phyloP scores from a whole-genome alignment of 2,888 invertebrate genomes.

The Xanthorhoe designata region DNA sequence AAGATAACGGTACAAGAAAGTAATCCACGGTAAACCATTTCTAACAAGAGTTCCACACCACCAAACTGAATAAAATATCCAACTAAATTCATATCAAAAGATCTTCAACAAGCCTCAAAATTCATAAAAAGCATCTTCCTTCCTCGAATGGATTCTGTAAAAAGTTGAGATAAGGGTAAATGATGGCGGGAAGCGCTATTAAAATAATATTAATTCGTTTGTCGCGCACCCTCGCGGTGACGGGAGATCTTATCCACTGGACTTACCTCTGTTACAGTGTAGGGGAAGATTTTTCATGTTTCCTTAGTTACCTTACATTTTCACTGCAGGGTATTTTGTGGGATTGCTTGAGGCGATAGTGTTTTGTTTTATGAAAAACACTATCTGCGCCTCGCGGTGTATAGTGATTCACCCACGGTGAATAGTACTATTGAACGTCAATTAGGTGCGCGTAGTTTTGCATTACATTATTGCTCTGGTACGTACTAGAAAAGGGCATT shows the following conservation, averaged over 20 bases:
- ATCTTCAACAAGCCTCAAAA: slow-evolving; percentile 44
- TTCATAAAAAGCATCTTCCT: slow-evolving; percentile 48
- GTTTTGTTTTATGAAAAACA: no score
- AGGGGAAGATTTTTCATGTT: not conserved
- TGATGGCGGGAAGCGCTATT: slow-evolving; percentile 70
- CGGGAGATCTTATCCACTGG: slow-evolving; percentile 28
- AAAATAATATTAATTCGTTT: slow-evolving; percentile 68
- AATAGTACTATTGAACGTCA: no score
- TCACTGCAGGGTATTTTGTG: no score
- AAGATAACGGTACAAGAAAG: not conserved
- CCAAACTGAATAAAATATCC: slow-evolving; percentile 18
- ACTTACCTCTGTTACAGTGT: slow-evolving; percentile 21
- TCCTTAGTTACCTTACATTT: not conserved
- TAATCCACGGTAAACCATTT: not conserved
- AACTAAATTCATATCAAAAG: slow-evolving; percentile 26
- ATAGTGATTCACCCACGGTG: no score
- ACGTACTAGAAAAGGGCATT: no score
- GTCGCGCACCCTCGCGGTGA: slow-evolving; percentile 45
- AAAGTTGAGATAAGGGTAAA: slow-evolving; percentile 74
- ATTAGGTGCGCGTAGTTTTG: no score
- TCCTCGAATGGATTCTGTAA: slow-evolving; percentile 46
- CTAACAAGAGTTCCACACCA: not conserved
- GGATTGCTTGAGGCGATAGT: no score
- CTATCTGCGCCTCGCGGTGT: no score
- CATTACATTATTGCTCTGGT: no score